Base-by-base conservation (phyloP, 2,797 vertebrate genomes). In the Pipistrellus pygmaeus region DNA sequence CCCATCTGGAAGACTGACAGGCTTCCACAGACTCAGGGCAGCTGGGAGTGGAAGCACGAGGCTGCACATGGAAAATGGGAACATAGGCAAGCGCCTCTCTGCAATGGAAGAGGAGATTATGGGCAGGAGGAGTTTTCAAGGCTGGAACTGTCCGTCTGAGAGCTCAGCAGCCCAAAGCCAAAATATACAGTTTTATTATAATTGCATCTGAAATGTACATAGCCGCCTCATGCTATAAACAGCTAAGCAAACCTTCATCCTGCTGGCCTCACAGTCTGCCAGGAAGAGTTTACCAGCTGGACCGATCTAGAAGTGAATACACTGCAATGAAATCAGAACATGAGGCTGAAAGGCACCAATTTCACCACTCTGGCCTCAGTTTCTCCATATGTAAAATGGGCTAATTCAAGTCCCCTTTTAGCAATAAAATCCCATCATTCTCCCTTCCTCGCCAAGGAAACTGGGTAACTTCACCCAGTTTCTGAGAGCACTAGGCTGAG, bases 81-180 rank as follows among this genome's bases (percentile, higher is more conserved):
- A 15, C 32, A 35, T 0, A 62, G 84, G 57, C 68, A 85, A 83
- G 12, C 57, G n/a, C 20, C 32, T 84, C 18, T 64, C 88, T 53
- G 15, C 12, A 44, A 25, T 51, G 55, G 73, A 86, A 76, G 53
- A 92, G 38, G 53, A 92, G 38, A 44, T 66, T 27, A 30, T 0
- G 46, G 57, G 60, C 57, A 72, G 53, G 78, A 87, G 12, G 48
- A 48, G 71, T 72, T 80, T 83, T 30, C 88, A 57, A n/a, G 57
- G 46, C 76, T n/a, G 48, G 57, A 93, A 76, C 88, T 91, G 90
- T 92, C 92, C 73, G 35, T 60, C 75, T n/a, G 57, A 53, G 66
- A 83, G 27, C 68, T 93, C 77, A 66, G 66, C 55, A 85, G 81
- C 32, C 68, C 62, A 84, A 18, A 94, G 84, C 62, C 92, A 94